phyloP scores from a whole-genome alignment of 2,888 invertebrate genomes.

The Polydesmus complanatus region DNA sequence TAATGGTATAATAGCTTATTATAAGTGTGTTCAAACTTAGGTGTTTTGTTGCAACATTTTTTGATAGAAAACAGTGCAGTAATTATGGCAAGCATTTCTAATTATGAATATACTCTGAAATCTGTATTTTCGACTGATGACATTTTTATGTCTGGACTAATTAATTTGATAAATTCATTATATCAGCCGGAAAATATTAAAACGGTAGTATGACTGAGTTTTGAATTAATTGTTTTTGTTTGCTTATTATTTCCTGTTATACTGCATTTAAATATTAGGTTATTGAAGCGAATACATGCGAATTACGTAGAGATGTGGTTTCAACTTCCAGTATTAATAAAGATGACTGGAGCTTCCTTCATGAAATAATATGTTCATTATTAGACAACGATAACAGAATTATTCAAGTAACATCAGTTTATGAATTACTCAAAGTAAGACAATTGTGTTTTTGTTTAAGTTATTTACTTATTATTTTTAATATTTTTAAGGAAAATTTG shows the following conservation, averaged over 20 bases:
- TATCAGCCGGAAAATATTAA: conserved; percentile 1
- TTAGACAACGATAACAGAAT: background rate
- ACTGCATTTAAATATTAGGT: no score
- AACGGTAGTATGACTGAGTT: background rate
- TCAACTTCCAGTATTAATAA: background rate
- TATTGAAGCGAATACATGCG: no score
- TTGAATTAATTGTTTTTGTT: background rate
- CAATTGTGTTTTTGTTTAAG: background rate
- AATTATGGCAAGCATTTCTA: conserved; percentile 1
- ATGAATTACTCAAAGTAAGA: background rate
- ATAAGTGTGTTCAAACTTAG: no score
- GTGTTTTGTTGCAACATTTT: background rate
- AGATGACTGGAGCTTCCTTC: background rate
- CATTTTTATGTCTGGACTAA: background rate
- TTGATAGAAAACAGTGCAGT: background rate
- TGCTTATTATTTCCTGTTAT: background rate
- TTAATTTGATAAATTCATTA: background rate
- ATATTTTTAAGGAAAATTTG: conserved; percentile 4
- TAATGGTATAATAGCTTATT: no score
- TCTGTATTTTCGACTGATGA: background rate
- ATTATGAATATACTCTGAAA: background rate
- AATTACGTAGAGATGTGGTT: background rate
- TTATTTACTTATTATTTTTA: background rate
- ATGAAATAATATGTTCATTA: background rate
- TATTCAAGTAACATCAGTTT: background rate